Conservation (phyloP, 2,888 invertebrate genomes). For the Deilephila elpenor region DNA sequence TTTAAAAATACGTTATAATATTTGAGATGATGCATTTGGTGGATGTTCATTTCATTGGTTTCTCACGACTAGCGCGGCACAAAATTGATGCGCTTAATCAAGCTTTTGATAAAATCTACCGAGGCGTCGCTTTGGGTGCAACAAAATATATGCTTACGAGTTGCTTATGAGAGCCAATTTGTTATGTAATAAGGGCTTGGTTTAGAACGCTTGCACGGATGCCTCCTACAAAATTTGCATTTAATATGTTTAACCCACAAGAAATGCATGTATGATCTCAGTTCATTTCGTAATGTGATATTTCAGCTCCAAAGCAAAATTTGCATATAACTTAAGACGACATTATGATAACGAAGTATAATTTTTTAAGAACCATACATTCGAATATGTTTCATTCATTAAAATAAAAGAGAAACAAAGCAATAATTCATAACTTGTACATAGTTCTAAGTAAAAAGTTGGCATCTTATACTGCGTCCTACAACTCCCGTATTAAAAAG, state of each 20-base stretch:
- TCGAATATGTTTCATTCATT: not conserved
- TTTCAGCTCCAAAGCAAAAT: not conserved
- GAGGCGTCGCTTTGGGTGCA: constrained; percentile 46
- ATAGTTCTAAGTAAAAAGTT: not conserved
- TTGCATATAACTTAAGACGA: not conserved
- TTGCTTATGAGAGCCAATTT: constrained; percentile 51
- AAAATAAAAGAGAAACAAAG: too few relatives aligned
- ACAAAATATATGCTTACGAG: constrained; percentile 50
- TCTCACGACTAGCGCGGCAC: constrained; percentile 11
- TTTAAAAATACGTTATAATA: not conserved
- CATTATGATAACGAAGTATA: not conserved
- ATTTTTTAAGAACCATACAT: too few relatives aligned
- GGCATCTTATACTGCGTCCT: not conserved
- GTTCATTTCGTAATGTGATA: constrained; percentile 7
- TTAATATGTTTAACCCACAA: constrained; percentile 62
- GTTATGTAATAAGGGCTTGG: constrained; percentile 67
- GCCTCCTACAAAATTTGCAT: constrained; percentile 61
- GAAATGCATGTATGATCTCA: constrained; percentile 53
- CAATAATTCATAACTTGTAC: too few relatives aligned
- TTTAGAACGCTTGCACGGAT: constrained; percentile 52
- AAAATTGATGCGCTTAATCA: constrained; percentile 36
- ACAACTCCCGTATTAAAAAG: not conserved
- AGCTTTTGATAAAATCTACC: constrained; percentile 43
- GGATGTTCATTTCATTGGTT: constrained; percentile 26
- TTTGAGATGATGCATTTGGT: not conserved